phyloP scores from a whole-genome alignment of 2,797 vertebrate genomes.

The Lagothrix lagotricha region DNA sequence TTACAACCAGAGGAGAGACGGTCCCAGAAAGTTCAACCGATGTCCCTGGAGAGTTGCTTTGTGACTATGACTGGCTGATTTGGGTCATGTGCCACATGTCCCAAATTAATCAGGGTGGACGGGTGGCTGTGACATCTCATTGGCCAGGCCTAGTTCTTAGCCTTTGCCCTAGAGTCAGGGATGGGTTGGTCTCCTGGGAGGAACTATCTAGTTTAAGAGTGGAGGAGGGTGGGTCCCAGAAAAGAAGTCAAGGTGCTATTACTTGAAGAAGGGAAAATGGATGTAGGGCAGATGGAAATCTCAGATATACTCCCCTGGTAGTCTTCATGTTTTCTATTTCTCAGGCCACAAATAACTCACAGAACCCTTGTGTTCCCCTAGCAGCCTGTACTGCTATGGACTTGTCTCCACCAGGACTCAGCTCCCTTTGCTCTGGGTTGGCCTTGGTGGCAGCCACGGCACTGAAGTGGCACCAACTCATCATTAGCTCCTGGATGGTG shows the following conservation, averaged over 20 bases:
- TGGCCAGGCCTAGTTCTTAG: background rate
- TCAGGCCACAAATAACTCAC: too few relatives aligned
- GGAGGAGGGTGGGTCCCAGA: too few relatives aligned
- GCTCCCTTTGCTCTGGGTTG: background rate
- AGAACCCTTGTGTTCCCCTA: too few relatives aligned
- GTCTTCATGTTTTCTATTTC: background rate
- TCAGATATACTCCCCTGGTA: background rate
- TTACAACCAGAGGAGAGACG: background rate
- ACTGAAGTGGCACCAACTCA: background rate
- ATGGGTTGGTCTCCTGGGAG: rapidly evolving
- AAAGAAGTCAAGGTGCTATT: background rate
- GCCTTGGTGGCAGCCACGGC: background rate
- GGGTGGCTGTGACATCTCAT: background rate
- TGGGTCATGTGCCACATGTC: too few relatives aligned
- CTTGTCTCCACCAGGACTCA: background rate
- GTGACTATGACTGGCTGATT: background rate
- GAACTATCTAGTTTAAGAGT: background rate
- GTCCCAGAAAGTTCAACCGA: background rate
- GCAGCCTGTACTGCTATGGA: rapidly evolving
- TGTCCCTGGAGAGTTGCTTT: background rate
- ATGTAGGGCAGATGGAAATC: rapidly evolving
- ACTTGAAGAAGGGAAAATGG: too few relatives aligned
- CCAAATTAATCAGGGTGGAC: too few relatives aligned
- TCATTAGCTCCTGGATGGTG: rapidly evolving
- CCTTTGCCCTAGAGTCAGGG: background rate